Conservation (phyloP, 2,888 invertebrate genomes). For the Acanthoscelides obtectus region DNA sequence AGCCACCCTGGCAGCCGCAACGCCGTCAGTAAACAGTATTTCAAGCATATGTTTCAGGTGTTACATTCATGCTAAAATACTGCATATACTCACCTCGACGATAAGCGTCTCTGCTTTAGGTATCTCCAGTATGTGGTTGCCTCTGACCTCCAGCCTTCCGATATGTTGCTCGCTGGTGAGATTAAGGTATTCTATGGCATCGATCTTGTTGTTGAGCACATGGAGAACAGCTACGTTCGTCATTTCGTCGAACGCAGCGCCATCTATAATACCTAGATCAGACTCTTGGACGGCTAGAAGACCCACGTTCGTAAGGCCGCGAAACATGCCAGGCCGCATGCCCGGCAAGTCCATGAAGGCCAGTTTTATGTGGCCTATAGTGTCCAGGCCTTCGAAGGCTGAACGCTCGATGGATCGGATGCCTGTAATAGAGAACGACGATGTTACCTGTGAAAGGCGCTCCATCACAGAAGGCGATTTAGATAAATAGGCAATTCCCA, state of each 20-base stretch:
- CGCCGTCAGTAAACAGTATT: too few species aligned
- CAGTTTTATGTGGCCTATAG: slow-evolving; percentile 75
- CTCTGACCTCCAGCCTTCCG: slow-evolving; percentile 67
- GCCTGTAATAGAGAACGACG: too few species aligned
- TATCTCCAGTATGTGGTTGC: slow-evolving; percentile 78
- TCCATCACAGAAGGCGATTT: too few species aligned
- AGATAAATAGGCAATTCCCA: too few species aligned
- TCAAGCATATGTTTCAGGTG: too few species aligned
- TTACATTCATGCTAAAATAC: too few species aligned
- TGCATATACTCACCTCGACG: slow-evolving; percentile 44
- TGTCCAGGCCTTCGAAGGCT: slow-evolving; percentile 76
- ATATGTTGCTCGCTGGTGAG: slow-evolving; percentile 68
- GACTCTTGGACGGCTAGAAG: slow-evolving; percentile 76
- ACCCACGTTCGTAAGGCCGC: slow-evolving; percentile 71
- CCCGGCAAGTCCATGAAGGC: slow-evolving; percentile 76
- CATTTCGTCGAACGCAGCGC: slow-evolving; percentile 73
- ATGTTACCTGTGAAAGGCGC: too few species aligned
- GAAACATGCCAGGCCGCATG: slow-evolving; percentile 55
- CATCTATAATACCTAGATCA: slow-evolving; percentile 69
- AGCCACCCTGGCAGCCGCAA: too few species aligned
- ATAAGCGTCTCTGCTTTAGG: slow-evolving; percentile 64
- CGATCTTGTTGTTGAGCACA: slow-evolving; percentile 81
- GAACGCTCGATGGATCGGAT: slow-evolving; percentile 71
- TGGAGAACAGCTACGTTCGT: slow-evolving; percentile 68
- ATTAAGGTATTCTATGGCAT: slow-evolving; percentile 71